Conservation (phyloP, 2,888 invertebrate species). For the Clostera curtula region DNA sequence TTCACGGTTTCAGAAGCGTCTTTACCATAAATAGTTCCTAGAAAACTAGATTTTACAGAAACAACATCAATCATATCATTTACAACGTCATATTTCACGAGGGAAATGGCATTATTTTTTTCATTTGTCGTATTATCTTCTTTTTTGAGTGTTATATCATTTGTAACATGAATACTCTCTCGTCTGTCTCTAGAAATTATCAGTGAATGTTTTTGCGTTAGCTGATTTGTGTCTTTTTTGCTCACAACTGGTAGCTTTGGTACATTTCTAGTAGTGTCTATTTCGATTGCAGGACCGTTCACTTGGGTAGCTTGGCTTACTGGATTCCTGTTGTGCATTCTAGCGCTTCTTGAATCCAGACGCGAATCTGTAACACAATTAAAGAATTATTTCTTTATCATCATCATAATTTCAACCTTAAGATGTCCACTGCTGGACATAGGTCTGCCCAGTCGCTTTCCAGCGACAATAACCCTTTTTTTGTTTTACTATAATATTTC, state of each 20-base stretch:
- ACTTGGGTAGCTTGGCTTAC: conserved; percentile 33
- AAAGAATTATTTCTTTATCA: no score
- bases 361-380: conserved; percentile 33
- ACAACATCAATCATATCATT: conserved; percentile 1
- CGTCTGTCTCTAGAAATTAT: no score
- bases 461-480: no score
- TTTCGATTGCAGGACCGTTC: conserved; percentile 16
- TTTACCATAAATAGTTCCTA: conserved; percentile 15
- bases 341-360: conserved; percentile 31
- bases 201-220: conserved; percentile 23
- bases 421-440: no score
- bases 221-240: conserved; percentile 3
- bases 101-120: no score
- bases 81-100: no score
- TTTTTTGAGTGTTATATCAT: no score
- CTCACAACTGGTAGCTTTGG: not conserved
- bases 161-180: no score
- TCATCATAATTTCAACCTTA: no score
- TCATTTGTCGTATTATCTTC: no score
- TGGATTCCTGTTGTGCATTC: conserved; percentile 24
- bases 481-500: no score
- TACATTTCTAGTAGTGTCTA: conserved; percentile 11
- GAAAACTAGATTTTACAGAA: conserved; percentile 9
- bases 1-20: conserved; percentile 3
- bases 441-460: no score